A percentile compares a stretch with the other conserved stretches of the same genome.
Conservation (phyloP, 2,888 invertebrate genomes). For the Dendrolimus pini region DNA sequence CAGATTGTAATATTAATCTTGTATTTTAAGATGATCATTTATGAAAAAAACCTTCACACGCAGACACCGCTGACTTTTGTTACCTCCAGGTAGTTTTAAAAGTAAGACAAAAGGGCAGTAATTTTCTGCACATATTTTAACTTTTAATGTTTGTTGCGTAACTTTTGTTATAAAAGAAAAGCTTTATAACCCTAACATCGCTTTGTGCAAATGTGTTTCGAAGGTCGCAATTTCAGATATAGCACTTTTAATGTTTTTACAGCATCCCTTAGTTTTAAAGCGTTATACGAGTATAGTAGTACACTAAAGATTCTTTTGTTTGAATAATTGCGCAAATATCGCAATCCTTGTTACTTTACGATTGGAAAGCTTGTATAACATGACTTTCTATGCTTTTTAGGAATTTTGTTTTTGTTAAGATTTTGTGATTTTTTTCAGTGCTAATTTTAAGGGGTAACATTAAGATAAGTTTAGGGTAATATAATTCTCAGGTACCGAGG, state of each 20-base stretch:
- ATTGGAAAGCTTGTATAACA: slow-evolving; percentile 44
- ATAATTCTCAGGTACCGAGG: no score
- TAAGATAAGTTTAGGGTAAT: no score
- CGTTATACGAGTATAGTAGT: slow-evolving; percentile 18
- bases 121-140: no score
- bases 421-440: no score
- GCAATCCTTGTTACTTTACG: slow-evolving; percentile 33
- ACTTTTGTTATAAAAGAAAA: slow-evolving; percentile 10
- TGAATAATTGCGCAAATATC: slow-evolving; percentile 35
- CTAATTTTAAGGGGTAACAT: no score
- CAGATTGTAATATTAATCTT: no score
- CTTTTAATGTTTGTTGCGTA: no score
- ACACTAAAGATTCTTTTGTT: slow-evolving; percentile 14
- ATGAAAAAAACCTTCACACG: no score
- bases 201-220: slow-evolving; percentile 31
- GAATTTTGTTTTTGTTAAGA: slow-evolving; percentile 13
- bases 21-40: no score
- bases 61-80: no score
- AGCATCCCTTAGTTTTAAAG: slow-evolving; percentile 6
- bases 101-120: no score
- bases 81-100: no score
- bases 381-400: slow-evolving; percentile 22
- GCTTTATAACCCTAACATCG: slow-evolving; percentile 25
- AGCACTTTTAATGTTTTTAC: slow-evolving; percentile 8
- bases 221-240: slow-evolving; percentile 18